Base-by-base conservation (phyloP, 2,113 vertebrate genomes). In the Ophiodon elongatus region DNA sequence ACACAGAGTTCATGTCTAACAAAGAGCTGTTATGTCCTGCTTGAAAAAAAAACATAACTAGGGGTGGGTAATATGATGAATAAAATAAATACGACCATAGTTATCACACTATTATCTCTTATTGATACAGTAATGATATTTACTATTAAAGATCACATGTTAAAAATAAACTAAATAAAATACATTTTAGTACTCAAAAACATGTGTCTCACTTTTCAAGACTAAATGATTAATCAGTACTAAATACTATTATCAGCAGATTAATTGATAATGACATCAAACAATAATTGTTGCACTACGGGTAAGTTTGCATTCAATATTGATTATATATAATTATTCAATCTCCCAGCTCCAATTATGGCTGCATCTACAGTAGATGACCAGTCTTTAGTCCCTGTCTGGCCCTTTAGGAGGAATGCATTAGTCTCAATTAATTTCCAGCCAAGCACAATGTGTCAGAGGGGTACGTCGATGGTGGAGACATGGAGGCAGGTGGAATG, bases 401-500 rank as follows among this genome's bases (percentile, higher is more conserved):
- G 39, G 21, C 29, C 21, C 13, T 64, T 47, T 2, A 25, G n/a
- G 35, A 43, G 37, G 5, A 33, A 72, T 39, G 21, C 25, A 41
- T 4, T 57, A 41, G 37, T 13, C 45, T 10, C 47, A 54, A 35
- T 76, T 82, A 23, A 71, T 62, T 43, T 8, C 11, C 6, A 68
- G 2, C 27, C 21, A 15, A 6, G 10, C 35, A 13, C 54, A 59
- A 4, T 43, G 27, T 10, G 6, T 74, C 21, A 72, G 27, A 60
- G 0, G 2, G 29, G 23, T 37, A 39, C 0, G 9, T 4, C 64
- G 76, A 62, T 33, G 27, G 35, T 45, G n/a, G 63, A 78, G 71
- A 82, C 74, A 45, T 71, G 80, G n/a, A 2, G 69, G 79, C 64
- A 37, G 85, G 70, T 86, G 79, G 85, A 64, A 66, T 50, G 78